These are phyloP conservation scores for Magallana ariakensis DNA, from an alignment of 1,140 invertebrate genomes.

Conservation along the genomic window DNA sequence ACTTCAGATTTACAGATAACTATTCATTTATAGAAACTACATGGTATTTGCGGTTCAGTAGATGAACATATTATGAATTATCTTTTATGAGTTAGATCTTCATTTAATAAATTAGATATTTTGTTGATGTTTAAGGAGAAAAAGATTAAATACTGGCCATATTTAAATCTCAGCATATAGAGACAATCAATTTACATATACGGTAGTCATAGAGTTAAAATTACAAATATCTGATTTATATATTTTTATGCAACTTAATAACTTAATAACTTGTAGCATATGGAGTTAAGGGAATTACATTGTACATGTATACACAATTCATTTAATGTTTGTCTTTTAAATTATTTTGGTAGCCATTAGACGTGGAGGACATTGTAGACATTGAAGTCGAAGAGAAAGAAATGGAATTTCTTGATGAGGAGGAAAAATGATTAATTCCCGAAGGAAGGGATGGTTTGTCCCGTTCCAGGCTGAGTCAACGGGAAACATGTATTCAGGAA, in stretches of 20 bases:
- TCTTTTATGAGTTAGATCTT: not conserved
- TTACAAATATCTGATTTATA: too few species aligned
- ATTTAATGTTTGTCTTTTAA: not conserved
- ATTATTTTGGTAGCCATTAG: not conserved
- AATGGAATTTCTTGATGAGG: not conserved
- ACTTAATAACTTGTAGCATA: not conserved
- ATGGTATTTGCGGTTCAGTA: not conserved
- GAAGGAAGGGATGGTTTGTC: not conserved
- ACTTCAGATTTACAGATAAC: not conserved
- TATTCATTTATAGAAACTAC: not conserved
- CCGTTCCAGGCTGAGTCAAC: not conserved
- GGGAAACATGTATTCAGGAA: not conserved
- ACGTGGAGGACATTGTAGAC: not conserved
- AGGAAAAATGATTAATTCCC: not conserved
- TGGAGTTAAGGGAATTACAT: not conserved
- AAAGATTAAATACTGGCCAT: too few species aligned
- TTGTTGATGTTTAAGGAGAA: not conserved
- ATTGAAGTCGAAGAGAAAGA: not conserved
- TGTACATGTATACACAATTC: not conserved
- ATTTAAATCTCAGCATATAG: too few species aligned
- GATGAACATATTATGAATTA: not conserved
- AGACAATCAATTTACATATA: too few species aligned
- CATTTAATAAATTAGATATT: not conserved
- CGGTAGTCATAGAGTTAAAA: too few species aligned
- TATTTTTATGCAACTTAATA: not conserved